Base-by-base conservation (phyloP, 2,888 invertebrate species). In the Pristionchus entomophagus region DNA sequence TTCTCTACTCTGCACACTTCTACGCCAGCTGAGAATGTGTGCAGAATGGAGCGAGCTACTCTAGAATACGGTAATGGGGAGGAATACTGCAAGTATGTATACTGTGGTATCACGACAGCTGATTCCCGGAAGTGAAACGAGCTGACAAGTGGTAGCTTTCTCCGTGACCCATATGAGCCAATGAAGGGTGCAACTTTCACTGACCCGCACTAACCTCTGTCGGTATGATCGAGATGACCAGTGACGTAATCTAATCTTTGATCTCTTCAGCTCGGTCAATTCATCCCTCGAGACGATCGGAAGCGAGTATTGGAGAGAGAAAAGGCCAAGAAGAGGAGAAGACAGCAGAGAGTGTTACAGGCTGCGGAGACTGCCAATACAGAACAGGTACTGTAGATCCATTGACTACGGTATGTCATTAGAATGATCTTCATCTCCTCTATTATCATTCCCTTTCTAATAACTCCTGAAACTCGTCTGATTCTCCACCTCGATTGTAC, bases 251-350 rank as follows among this genome's bases (percentile, higher is more conserved):
- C 35, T 65, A 35, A 41, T 49, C 49, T 84, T 59, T 41, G 45
- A 32, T 84, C 32, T 41, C 32, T 89, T 84, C 86, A 91, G 95
- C 91, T 94, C 29, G 96, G 96, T 10, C 95, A 96, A 49, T 96
- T 96, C 93, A 96, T 96, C 96, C 95, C 95, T 5, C 95, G 96
- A 93, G 96, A 96, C 89, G 96, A 96, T 89, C 95, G 96, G 3
- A 96, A 96, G 91, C 95, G 95, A 69, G 96, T 96, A 90, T 94
- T 96, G 90, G 96, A 96, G 92, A 95, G 95, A 85, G 95, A 96
- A 0, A 95, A 95, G 78, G 96, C 96, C 92, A 95, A 96, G 86
- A 94, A 94, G 69, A 95, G 95, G 84, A 91, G 93, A 83, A 93
- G 94, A 84, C 93, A 88, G 86, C 91, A 91, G 94, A 95, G 35